These are phyloP conservation scores for Drosophila pseudoobscura DNA, from an alignment of 1,140 invertebrate species.

Conservation along the genomic window DNA sequence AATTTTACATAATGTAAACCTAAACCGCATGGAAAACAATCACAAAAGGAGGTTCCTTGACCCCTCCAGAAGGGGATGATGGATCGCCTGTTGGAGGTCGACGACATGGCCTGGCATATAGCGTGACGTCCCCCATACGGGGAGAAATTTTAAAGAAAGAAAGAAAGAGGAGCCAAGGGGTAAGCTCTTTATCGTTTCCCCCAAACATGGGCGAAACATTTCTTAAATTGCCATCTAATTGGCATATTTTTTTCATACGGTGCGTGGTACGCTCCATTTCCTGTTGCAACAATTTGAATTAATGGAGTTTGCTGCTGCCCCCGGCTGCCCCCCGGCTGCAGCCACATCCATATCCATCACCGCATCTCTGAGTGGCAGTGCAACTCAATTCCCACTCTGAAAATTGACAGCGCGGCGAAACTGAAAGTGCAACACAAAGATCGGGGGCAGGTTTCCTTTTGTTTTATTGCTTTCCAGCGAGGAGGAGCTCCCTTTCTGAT, in stretches of 20 bases:
- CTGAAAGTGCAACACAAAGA: constrained; percentile 47
- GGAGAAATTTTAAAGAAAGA: constrained; percentile 1
- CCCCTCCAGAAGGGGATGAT: constrained; percentile 29
- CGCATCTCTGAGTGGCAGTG: neutral
- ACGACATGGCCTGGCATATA: neutral
- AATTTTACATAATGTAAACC: constrained; percentile 53
- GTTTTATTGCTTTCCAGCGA: constrained; percentile 41
- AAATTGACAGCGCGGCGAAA: constrained; percentile 48
- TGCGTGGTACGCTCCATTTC: constrained; percentile 68
- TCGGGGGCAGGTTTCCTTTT: constrained; percentile 44
- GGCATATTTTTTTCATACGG: constrained; percentile 50
- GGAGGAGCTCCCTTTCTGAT: neutral
- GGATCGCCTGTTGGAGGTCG: constrained; percentile 1
- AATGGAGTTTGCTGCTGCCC: constrained; percentile 14
- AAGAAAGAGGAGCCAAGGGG: constrained; percentile 6
- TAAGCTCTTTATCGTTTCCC: constrained; percentile 1
- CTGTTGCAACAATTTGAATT: constrained; percentile 71
- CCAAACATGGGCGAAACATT: constrained; percentile 25
- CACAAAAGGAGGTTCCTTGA: constrained; percentile 48
- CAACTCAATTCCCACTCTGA: constrained; percentile 22
- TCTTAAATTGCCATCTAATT: constrained; percentile 70
- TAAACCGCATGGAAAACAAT: constrained; percentile 26
- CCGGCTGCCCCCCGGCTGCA: neutral
- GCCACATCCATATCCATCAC: neutral
- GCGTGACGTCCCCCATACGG: constrained; percentile 7